These are phyloP conservation scores for Chiloscyllium punctatum DNA, from an alignment of 2,797 vertebrate species.

Conservation along the genomic window DNA sequence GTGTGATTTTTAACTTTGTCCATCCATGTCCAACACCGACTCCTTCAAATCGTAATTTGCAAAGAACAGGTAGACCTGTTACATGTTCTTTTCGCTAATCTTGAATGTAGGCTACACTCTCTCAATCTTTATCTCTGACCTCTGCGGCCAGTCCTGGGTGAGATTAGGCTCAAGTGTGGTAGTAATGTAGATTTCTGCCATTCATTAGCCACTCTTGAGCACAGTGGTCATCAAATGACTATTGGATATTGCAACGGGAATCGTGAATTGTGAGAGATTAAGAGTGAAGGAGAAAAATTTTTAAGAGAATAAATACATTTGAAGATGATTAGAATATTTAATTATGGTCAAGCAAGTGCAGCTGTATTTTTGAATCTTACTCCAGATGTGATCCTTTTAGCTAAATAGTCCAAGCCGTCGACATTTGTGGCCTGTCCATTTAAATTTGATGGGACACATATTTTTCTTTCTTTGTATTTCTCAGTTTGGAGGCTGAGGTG, in stretches of 20 bases:
- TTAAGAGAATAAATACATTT: neutral
- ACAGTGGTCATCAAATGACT: no score
- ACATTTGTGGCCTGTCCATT: neutral
- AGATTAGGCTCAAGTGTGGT: neutral
- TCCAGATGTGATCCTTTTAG: neutral
- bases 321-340: neutral
- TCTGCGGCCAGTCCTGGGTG: no score
- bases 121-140: neutral
- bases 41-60: neutral
- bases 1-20: no score
- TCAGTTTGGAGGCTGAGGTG: neutral
- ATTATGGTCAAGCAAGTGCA: neutral
- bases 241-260: neutral
- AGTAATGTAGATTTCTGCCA: neutral
- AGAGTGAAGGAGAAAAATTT: neutral
- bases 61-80: neutral
- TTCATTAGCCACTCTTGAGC: neutral
- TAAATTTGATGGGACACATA: neutral
- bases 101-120: neutral
- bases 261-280: neutral
- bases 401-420: neutral
- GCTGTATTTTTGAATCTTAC: neutral
- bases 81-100: neutral
- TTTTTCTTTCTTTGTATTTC: neutral
- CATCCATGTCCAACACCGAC: no score